Conservation (phyloP, 2,797 vertebrate species). For the Pipistrellus kuhlii region DNA sequence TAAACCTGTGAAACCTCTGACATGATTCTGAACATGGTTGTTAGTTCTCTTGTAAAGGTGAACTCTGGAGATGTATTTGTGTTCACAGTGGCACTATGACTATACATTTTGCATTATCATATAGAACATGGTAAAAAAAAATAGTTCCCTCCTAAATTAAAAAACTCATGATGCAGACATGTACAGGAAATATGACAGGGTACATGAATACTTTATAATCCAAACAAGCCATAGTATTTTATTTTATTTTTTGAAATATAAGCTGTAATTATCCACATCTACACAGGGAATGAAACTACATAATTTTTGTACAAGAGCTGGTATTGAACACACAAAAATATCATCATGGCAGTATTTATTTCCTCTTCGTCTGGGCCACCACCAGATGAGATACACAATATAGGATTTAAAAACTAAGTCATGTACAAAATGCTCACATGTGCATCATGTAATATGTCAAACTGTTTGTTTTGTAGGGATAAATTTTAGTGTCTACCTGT, state of each 20-base stretch:
- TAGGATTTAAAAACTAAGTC: background rate
- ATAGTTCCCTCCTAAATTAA: background rate
- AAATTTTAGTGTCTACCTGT: background rate
- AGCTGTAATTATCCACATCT: background rate
- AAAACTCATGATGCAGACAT: background rate
- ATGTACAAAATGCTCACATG: background rate
- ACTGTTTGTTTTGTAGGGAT: background rate
- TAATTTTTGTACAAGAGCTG: background rate
- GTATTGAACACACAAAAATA: background rate
- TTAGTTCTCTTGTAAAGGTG: constrained; percentile 6
- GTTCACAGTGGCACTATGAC: background rate
- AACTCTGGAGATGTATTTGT: background rate
- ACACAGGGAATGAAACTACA: background rate
- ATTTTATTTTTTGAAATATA: background rate
- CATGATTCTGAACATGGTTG: background rate
- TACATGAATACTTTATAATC: background rate
- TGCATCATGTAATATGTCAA: background rate
- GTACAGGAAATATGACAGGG: background rate
- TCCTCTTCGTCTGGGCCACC: background rate
- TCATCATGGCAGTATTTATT: background rate
- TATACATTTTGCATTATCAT: background rate
- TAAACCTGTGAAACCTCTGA: background rate
- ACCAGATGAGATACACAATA: background rate
- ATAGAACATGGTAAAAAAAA: background rate
- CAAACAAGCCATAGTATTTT: background rate